Base-by-base conservation (phyloP, 2,888 invertebrate species). In the Ectemnius continuus region DNA sequence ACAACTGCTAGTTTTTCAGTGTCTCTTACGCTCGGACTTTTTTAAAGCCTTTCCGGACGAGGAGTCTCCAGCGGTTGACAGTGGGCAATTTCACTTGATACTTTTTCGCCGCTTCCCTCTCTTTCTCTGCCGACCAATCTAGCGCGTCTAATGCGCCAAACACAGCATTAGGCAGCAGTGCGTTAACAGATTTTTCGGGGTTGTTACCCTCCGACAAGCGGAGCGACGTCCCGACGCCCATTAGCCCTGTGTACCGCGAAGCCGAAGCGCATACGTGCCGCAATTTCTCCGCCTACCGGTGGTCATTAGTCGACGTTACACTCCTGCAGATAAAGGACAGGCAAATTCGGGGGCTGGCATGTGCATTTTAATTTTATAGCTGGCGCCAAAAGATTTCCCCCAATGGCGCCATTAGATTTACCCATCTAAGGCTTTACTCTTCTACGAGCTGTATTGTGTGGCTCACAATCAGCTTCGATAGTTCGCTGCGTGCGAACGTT, bases 181-280 rank as follows among this genome's bases (percentile, higher is more conserved):
- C 73, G 78, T 80, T 67, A 73, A 62, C 59, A 52, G 61, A 75
- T 73, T 77, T 75, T 81, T 81, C 64, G 73, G 70, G 79, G 77
- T 58, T 75, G 65, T 73, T 79, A 79, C 79, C 70, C 79, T 68
- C 36, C 26, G 56, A 28, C 57, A 67, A 18, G 61, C 59, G 14
- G 59, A 56, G 56, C 14, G 28, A 67, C 58, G 36, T 70, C 73
- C 67, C 68, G 36, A 2, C 36, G 36, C 36, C 36, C 36, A 36
- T 36, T 36, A 36, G 6, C 8, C 36, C 36, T 36, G 36, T 36
- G 36, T 36, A 36, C 36, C 8, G 5, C 4, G 36, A 23, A 23
- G 23, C 23, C 23, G 23, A 48, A 28, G 58, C 68, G 61, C 63
- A 48, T 36, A 8, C 36, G 36, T 8, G 36, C 6, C 5, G 36